A percentile compares a stretch with the other conserved stretches of the same genome.
Evolutionary conservation across 1,140 invertebrate genomes (phyloP).

Genomic region (Musca vetustissima): DNA sequence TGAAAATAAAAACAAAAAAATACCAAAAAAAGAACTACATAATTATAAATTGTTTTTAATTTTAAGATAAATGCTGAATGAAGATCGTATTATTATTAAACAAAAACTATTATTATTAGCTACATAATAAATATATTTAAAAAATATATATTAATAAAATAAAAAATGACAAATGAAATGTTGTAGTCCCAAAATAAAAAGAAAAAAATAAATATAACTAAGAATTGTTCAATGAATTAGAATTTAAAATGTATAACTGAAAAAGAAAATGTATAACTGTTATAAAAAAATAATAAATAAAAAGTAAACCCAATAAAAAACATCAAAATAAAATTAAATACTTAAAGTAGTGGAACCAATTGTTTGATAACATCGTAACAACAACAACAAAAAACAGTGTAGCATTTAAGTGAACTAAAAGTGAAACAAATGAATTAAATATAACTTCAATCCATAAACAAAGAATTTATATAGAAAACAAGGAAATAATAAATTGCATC

Average conservation of each 20-base stretch:
- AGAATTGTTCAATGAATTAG: constrained; percentile 24
- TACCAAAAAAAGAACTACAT: no score
- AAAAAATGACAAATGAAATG: constrained; percentile 4
- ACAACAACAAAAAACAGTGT: constrained; percentile 2
- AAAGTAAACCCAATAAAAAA: no score
- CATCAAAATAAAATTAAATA: constrained; percentile 4
- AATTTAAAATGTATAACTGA: constrained; percentile 11
- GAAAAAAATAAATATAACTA: not conserved
- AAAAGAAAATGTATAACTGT: not conserved
- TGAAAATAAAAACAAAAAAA: no score
- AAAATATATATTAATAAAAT: constrained; percentile 1
- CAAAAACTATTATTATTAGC: not conserved
- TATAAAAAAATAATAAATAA: constrained; percentile 1
- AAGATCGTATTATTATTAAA: constrained; percentile 15
- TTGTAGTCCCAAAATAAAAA: constrained; percentile 9
- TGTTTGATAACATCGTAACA: constrained; percentile 42
- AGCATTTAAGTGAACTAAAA: no score
- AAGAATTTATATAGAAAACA: constrained; percentile 31
- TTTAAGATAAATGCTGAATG: constrained; percentile 21
- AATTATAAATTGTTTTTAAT: not conserved
- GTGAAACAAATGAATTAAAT: constrained; percentile 9
- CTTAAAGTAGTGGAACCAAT: constrained; percentile 49
- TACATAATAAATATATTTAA: not conserved
- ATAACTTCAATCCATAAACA: not conserved
- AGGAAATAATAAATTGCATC: constrained; percentile 6